phyloP scores from a whole-genome alignment of 2,888 invertebrate genomes.

The Thera britannica region DNA sequence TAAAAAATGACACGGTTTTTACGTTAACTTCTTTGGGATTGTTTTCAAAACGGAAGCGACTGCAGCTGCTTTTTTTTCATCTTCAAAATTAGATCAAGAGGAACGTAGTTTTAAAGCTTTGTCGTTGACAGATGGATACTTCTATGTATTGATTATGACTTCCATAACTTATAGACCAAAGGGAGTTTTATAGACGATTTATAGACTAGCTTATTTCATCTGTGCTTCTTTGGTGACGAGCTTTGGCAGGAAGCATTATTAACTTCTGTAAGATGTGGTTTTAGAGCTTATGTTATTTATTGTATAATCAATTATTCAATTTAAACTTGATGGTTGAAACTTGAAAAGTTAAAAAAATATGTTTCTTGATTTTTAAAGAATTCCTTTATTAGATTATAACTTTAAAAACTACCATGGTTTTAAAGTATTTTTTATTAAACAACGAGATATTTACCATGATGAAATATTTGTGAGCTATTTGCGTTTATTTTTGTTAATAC shows the following conservation, averaged over 20 bases:
- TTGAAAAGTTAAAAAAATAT: too few relatives aligned
- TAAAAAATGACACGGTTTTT: constrained; percentile 52
- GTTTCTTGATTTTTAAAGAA: too few relatives aligned
- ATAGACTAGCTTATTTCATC: constrained; percentile 41
- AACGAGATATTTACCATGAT: too few relatives aligned
- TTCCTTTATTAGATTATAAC: too few relatives aligned
- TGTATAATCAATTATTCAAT: background rate
- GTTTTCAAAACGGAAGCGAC: constrained; percentile 62
- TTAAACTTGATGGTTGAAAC: too few relatives aligned
- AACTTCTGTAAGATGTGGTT: constrained; percentile 35
- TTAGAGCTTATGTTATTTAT: background rate
- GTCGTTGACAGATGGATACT: constrained; percentile 61
- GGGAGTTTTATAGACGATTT: constrained; percentile 68
- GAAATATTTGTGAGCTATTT: too few relatives aligned
- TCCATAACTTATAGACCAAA: constrained; percentile 44
- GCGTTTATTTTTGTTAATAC: too few relatives aligned
- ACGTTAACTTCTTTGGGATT: constrained; percentile 54
- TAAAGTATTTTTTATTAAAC: too few relatives aligned
- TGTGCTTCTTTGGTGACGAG: constrained; percentile 5
- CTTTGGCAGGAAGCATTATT: constrained; percentile 57
- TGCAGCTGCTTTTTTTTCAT: constrained; percentile 56
- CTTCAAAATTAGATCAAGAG: constrained; percentile 58
- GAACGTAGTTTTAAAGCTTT: constrained; percentile 50
- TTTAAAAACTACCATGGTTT: too few relatives aligned
- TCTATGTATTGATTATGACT: constrained; percentile 58